Evolutionary conservation across 2,113 vertebrate genomes (phyloP), one percentile per base, ranked within the genome.

Genomic region (Catharus minimus): DNA sequence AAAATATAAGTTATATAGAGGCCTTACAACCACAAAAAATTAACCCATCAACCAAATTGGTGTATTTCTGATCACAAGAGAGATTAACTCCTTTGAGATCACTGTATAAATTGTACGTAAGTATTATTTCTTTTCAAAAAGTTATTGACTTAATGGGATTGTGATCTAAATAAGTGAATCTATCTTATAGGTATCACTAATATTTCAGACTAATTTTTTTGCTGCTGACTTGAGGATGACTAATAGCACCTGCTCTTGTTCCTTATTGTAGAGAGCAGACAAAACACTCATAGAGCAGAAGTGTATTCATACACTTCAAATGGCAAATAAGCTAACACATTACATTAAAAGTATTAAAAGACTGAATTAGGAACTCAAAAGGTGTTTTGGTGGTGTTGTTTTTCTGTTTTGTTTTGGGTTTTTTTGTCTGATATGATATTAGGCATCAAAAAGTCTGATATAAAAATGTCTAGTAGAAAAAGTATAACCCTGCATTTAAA

Each of bases 321-420:
- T n/a, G 10, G 4, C 22, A 76, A 65, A 79, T 47, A 68, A 73
- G 5, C 30, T 57, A 36, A 13, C 26, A 43, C 2, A 12, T n/a
- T 61, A 5, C 14, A 50, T 55, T 33, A 67, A 62, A 91, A 60
- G 3, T 71, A 14, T 55, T 83, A 49, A 46, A 78, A 39, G 32
- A 67, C 9, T 80, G 30, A 13, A 56, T 89, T 18, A 52, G 16
- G 10, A 91, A 43, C 56, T 89, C 7, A 71, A 46, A 72, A 36
- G 2, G 2, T 2, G 0, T 4, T 67, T 67, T 73, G 8, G 9
- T 64, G 10, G 1, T 61, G 36, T 18, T 28, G 3, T 5, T 26
- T 67, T 3, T 56, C 41, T 62, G 30, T 17, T 62, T 67, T 66
- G 7, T 3, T 28, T 62, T 13, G 8, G 18, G 19, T 44, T 20